Percentiles rank a stretch among this genome's conserved stretches.
Evolutionary conservation across 2,888 invertebrate genomes (phyloP).

Genomic region (Candidula unifasciata): DNA sequence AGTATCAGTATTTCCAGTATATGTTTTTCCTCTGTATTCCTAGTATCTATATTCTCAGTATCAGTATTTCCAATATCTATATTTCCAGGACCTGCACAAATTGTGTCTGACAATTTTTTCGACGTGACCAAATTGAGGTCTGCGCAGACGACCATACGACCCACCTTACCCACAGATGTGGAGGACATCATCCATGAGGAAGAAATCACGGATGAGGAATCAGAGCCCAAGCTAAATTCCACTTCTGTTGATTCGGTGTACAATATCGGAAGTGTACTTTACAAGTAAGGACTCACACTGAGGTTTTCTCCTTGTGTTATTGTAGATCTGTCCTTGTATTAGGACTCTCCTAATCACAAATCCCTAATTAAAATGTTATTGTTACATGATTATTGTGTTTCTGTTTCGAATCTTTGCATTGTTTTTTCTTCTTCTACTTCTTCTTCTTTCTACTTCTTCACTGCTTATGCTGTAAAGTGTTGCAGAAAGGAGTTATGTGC

Average conservation of each 20-base stretch:
- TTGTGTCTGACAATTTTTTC: constrained; percentile 45
- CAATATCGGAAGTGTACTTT: constrained; percentile 56
- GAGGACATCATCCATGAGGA: constrained; percentile 43
- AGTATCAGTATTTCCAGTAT: background rate
- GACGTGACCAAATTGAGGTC: constrained; percentile 40
- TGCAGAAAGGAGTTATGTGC: too few species aligned
- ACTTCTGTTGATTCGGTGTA: constrained; percentile 57
- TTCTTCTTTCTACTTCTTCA: too few species aligned
- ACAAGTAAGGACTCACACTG: constrained; percentile 54
- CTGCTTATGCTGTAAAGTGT: too few species aligned
- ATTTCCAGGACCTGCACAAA: constrained; percentile 12
- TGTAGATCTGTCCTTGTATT: too few species aligned
- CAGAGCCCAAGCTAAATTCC: constrained; percentile 54
- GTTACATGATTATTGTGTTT: too few species aligned
- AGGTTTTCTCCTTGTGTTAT: too few species aligned
- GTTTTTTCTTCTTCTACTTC: too few species aligned
- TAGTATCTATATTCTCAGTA: background rate
- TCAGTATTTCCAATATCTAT: background rate
- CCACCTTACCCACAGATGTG: constrained; percentile 41
- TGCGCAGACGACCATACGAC: constrained; percentile 41
- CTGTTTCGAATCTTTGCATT: too few species aligned
- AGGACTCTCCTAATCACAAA: too few species aligned
- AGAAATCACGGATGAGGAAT: constrained; percentile 45
- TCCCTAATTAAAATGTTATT: too few species aligned
- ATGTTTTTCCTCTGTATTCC: background rate